Percentiles rank a stretch among this genome's conserved stretches.
These are phyloP conservation scores for Etheostoma spectabile DNA, from an alignment of 2,113 vertebrate genomes.

Conservation along the genomic window DNA sequence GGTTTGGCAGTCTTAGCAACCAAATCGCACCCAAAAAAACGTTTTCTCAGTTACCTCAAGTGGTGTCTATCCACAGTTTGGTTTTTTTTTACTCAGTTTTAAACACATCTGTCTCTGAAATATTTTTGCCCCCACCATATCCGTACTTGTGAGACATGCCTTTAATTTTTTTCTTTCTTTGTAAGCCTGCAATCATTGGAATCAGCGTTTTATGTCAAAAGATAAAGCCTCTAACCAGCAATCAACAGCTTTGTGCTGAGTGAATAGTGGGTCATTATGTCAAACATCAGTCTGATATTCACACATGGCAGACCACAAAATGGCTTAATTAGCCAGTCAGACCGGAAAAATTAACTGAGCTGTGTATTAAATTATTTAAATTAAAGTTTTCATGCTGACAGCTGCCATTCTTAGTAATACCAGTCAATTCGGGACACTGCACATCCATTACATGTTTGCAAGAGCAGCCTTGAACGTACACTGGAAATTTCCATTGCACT, in stretches of 20 bases:
- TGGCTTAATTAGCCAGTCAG: conserved; percentile 18
- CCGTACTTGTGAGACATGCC: background rate
- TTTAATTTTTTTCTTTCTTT: background rate
- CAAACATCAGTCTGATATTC: conserved; percentile 30
- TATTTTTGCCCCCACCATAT: background rate
- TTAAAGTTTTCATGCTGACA: conserved; percentile 21
- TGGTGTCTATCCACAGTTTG: background rate
- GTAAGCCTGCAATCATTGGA: conserved; percentile 16
- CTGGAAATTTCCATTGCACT: too few species aligned
- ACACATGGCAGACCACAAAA: conserved; percentile 12
- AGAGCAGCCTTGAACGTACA: too few species aligned
- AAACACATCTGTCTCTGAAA: background rate
- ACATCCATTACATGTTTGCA: background rate
- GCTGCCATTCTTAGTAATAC: background rate
- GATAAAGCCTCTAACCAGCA: conserved; percentile 14
- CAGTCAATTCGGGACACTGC: too few species aligned
- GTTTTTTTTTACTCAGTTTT: background rate
- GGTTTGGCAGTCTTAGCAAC: background rate
- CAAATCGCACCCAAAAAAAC: background rate
- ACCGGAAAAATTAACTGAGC: background rate
- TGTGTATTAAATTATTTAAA: background rate
- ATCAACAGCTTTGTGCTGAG: conserved; percentile 38
- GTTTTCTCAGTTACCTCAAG: background rate
- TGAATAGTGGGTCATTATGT: conserved; percentile 40
- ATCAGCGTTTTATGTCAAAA: conserved; percentile 2